Evolutionary conservation across 2,113 vertebrate genomes (phyloP), one percentile per base, ranked within the genome.

Genomic region (Morone chrysops): DNA sequence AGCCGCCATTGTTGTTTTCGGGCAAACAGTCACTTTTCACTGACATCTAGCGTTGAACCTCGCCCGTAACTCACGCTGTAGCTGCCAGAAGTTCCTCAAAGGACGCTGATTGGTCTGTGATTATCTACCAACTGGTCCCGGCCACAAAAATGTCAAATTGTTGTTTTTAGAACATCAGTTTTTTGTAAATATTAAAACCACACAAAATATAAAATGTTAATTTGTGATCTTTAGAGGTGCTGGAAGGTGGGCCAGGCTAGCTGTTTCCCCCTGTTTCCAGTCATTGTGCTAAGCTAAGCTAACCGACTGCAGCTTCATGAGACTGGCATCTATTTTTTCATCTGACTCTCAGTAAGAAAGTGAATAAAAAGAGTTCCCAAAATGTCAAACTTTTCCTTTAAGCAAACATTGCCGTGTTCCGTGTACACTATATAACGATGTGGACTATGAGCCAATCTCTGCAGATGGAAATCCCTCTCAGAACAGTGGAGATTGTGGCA

Each of bases 221-320:
- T 63, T 4, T 25, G 6, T 36, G 38, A 66, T 48, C 61, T 25
- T 61, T 18, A 13, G 38, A 54, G 48, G 4, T 18, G 73, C 38
- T 31, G 61, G 38, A 2, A 65, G 36, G 38, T 14, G 36, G 47
- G 53, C 16, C 11, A 22, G 50, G 10, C 45, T 12, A 45, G 40
- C 36, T 9, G 45, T 70, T 68, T 60, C 45, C 6, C 16, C 31
- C 36, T 9, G 45, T 70, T 68, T 60, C 54, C 6, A 22, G 43
- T 50, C 25, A 25, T 50, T 57, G 45, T 59, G 66, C 76, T 70
- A 61, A 59, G 25, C 67, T 69, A 38, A 69, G 31, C 76, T 70
- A 43, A 31, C 31, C 31, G 31, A 31, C 31, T 31, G 31, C 31
- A 31, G 31, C 31, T 31, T 31, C 31, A 31, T 31, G 31, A 31